These are phyloP conservation scores for Isotomurus palustris DNA, from an alignment of 2,888 invertebrate species.

Conservation along the genomic window DNA sequence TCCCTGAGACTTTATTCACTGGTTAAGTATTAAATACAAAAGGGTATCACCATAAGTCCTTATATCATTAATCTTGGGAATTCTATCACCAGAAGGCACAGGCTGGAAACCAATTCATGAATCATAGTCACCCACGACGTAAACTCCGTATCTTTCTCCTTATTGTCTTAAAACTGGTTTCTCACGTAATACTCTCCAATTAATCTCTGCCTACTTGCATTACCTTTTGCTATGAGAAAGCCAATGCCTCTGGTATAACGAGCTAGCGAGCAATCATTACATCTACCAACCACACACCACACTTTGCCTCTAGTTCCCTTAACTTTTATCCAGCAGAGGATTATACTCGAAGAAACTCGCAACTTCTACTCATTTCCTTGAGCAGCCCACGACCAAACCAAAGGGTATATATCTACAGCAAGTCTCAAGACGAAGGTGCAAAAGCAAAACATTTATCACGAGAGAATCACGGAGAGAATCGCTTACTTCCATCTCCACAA, in stretches of 20 bases:
- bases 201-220: slow-evolving; percentile 16
- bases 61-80: slow-evolving; percentile 42
- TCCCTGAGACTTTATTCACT: slow-evolving; percentile 13
- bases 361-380: too few relatives aligned
- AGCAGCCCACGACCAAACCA: background rate
- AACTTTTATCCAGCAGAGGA: too few relatives aligned
- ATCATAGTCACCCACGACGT: slow-evolving; percentile 15
- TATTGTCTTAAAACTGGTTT: slow-evolving; percentile 13
- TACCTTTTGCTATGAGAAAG: background rate
- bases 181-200: slow-evolving; percentile 15
- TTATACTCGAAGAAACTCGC: too few relatives aligned
- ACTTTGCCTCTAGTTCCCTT: background rate
- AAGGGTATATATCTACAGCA: background rate
- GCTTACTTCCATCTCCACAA: too few relatives aligned
- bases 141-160: background rate
- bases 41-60: slow-evolving; percentile 11
- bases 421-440: slow-evolving; percentile 4
- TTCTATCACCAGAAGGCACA: slow-evolving; percentile 30
- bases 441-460: slow-evolving; percentile 15
- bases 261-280: background rate
- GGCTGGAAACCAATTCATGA: slow-evolving; percentile 19
- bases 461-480: slow-evolving; percentile 8
- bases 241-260: slow-evolving; percentile 3
- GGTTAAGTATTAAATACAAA: slow-evolving; percentile 11
- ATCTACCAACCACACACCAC: background rate